Evolutionary conservation across 2,113 vertebrate species (phyloP).

Genomic region (Chaetura pelagica): DNA sequence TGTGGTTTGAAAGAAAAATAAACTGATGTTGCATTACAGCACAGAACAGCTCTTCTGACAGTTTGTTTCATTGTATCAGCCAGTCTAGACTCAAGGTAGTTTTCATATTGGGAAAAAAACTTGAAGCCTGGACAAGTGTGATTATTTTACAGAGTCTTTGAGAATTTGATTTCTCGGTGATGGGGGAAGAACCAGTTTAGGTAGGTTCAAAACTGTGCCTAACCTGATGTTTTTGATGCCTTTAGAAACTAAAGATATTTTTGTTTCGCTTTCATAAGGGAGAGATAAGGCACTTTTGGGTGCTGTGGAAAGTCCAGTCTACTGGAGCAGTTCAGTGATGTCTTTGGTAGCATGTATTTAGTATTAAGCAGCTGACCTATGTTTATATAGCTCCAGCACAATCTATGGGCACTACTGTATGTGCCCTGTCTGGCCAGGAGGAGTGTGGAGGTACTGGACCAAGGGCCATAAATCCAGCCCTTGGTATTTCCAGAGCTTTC

Average conservation of each 20-base stretch:
- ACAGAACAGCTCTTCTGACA: neutral
- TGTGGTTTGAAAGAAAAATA: constrained; percentile 40
- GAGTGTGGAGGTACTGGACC: neutral
- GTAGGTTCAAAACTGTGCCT: neutral
- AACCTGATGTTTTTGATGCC: neutral
- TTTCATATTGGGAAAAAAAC: neutral
- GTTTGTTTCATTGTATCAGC: neutral
- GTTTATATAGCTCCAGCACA: neutral
- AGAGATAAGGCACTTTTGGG: neutral
- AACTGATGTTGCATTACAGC: constrained; percentile 16
- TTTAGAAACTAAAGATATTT: neutral
- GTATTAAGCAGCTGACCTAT: neutral
- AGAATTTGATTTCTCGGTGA: neutral
- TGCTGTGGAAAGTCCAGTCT: accelerated
- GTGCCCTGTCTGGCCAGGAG: neutral
- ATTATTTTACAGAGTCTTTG: neutral
- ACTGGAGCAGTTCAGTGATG: neutral
- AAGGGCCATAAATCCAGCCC: neutral
- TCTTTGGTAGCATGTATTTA: neutral
- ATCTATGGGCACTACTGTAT: accelerated
- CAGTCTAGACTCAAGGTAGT: neutral
- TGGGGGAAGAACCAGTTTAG: neutral
- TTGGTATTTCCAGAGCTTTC: neutral
- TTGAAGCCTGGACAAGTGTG: neutral
- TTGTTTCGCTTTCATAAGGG: neutral